Conservation (phyloP, 2,888 invertebrate species). For the Erpobdella octoculata region DNA sequence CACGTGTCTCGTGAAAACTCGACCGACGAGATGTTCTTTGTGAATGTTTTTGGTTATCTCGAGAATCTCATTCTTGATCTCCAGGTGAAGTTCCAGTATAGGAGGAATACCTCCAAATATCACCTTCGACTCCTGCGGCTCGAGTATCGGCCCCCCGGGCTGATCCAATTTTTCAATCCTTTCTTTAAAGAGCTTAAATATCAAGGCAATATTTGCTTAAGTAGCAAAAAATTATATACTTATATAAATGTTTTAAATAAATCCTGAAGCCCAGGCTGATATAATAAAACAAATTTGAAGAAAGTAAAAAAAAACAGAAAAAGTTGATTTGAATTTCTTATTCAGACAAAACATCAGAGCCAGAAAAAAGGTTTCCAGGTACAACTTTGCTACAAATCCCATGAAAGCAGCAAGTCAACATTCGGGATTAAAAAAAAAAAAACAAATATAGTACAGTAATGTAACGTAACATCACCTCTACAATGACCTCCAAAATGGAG, state of each 20-base stretch:
- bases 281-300: background rate
- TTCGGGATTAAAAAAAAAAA: no score
- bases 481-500: conserved; percentile 81
- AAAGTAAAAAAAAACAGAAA: background rate
- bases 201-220: no score
- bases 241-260: no score
- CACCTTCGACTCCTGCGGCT: conserved; percentile 74
- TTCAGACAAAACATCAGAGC: background rate
- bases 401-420: no score
- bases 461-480: conserved; percentile 59
- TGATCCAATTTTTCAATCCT: conserved; percentile 80
- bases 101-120: conserved; percentile 91
- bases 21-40: conserved; percentile 78
- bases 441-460: background rate
- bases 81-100: conserved; percentile 83
- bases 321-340: background rate
- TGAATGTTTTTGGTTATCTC: conserved; percentile 71
- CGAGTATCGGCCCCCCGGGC: conserved; percentile 59
- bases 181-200: no score
- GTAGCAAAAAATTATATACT: no score
- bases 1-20: conserved; percentile 74
- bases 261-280: no score
- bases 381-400: no score
- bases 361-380: background rate
- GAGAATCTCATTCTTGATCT: conserved; percentile 59